Conservation (phyloP, 2,888 invertebrate genomes). For the Phrixothrix hirtus region DNA sequence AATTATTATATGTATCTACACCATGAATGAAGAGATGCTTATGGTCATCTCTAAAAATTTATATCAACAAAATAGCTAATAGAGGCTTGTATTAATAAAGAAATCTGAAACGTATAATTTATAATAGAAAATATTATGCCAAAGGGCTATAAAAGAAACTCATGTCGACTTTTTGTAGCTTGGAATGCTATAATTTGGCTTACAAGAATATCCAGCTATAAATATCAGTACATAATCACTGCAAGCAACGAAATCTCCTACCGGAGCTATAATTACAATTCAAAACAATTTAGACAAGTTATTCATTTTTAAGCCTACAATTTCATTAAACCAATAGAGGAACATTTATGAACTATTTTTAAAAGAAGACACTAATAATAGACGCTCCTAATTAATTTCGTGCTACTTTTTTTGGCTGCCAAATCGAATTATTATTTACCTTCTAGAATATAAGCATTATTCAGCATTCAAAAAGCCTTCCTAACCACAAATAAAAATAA, state of each 20-base stretch:
- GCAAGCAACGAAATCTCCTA: background rate
- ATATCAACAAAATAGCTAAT: no score
- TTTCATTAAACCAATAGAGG: background rate
- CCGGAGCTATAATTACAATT: constrained; percentile 8
- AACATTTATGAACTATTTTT: no score
- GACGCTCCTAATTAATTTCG: no score
- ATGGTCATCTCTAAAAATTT: no score
- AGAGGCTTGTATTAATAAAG: no score
- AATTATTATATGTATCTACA: background rate
- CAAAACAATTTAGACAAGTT: constrained; percentile 1
- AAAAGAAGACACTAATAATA: no score
- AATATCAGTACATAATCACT: constrained; percentile 17
- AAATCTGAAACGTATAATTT: no score
- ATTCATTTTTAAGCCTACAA: background rate
- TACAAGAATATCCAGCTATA: constrained; percentile 7
- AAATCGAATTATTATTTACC: no score
- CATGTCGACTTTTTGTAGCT: constrained; percentile 10
- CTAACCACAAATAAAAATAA: no score
- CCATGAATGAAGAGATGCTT: background rate
- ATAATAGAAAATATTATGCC: background rate
- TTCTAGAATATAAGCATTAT: no score
- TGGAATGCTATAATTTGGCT: constrained; percentile 13
- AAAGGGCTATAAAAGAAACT: constrained; percentile 12
- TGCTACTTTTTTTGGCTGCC: no score
- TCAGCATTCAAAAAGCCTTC: no score